Conservation (phyloP, 2,113 vertebrate species). For the Macquaria ambigua region DNA sequence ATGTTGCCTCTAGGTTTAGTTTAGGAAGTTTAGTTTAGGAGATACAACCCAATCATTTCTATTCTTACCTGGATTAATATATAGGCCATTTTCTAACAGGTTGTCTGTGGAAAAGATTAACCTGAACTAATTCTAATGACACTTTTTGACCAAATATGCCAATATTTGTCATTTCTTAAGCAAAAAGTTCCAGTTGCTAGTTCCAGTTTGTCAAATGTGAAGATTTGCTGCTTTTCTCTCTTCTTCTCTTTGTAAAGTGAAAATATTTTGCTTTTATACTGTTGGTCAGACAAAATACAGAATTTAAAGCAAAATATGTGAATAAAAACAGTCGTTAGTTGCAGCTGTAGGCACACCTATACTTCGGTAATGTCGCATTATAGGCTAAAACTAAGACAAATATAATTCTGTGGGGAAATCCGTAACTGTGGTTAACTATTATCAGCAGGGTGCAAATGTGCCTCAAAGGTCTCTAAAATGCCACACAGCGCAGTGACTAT, state of each 20-base stretch:
- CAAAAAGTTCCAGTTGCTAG: background rate
- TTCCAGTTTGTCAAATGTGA: no score
- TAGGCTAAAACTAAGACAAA: background rate
- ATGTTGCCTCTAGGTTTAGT: background rate
- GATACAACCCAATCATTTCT: background rate
- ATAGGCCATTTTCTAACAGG: background rate
- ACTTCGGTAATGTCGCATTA: background rate
- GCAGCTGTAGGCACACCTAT: background rate
- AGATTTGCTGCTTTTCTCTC: background rate
- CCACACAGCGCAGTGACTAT: slow-evolving; percentile 4
- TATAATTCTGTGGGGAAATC: background rate
- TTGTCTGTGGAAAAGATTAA: background rate
- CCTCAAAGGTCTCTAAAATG: slow-evolving; percentile 22
- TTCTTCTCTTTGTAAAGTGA: background rate
- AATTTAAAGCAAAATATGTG: background rate
- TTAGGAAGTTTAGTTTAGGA: background rate
- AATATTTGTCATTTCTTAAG: background rate
- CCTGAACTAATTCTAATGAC: background rate
- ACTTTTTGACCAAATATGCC: background rate
- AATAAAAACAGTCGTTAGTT: background rate
- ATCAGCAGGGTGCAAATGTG: slow-evolving; percentile 4
- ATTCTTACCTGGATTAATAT: background rate
- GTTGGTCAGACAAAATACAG: background rate
- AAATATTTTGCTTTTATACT: background rate
- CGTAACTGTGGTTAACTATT: background rate